These are phyloP conservation scores for Hermodice carunculata DNA, from an alignment of 2,888 invertebrate genomes.

Conservation along the genomic window DNA sequence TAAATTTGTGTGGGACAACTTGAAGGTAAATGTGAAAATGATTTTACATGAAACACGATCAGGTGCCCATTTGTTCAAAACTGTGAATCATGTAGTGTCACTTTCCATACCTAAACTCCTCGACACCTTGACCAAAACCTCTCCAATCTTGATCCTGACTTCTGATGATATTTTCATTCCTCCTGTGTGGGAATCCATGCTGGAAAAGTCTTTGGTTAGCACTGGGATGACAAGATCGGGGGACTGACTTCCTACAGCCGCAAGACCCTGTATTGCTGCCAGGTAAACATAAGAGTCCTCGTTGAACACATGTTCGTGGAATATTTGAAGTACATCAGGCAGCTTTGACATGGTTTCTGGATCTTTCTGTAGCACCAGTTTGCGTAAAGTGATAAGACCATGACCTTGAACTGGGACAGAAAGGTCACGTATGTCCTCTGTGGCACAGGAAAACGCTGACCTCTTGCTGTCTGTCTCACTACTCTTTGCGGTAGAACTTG, in stretches of 20 bases:
- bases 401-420: conserved; percentile 86
- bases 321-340: conserved; percentile 77
- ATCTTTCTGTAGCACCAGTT: conserved; percentile 79
- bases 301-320: conserved; percentile 83
- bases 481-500: background rate
- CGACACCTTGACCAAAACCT: conserved; percentile 82
- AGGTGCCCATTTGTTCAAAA: too few relatives aligned
- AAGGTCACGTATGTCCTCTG: conserved; percentile 79
- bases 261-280: conserved; percentile 82
- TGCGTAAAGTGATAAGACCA: conserved; percentile 80
- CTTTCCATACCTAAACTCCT: conserved; percentile 80
- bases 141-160: conserved; percentile 83
- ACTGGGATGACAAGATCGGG: conserved; percentile 79
- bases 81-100: too few relatives aligned
- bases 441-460: conserved; percentile 69
- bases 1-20: too few relatives aligned
- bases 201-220: conserved; percentile 78
- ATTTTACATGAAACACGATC: too few relatives aligned
- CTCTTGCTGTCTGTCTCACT: background rate
- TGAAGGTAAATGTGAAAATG: too few relatives aligned
- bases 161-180: conserved; percentile 44
- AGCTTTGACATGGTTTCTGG: conserved; percentile 73
- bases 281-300: conserved; percentile 87
- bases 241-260: conserved; percentile 77
- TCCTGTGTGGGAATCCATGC: background rate